Percentiles rank a stretch among this genome's conserved stretches.
Conservation (phyloP, 2,888 invertebrate species). For the Eupithecia subumbrata region DNA sequence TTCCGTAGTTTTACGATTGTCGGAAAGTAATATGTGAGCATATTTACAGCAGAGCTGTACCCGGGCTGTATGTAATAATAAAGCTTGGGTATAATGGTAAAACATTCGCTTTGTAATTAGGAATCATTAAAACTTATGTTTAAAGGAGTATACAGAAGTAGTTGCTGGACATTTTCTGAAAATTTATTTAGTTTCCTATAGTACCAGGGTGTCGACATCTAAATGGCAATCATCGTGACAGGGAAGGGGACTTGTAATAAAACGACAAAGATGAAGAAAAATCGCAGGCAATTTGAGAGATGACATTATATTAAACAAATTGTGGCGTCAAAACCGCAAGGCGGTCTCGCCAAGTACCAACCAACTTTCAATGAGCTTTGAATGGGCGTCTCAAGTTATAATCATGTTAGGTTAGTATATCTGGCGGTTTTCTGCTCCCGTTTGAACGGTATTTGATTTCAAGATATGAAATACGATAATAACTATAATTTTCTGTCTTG, state of each 20-base stretch:
- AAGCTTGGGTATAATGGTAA: conserved; percentile 3
- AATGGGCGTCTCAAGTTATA: conserved; percentile 41
- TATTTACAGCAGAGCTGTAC: conserved; percentile 8
- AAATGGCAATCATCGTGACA: conserved; percentile 1
- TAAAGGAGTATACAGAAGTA: background rate
- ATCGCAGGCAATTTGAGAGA: conserved; percentile 35
- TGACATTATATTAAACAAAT: conserved; percentile 40
- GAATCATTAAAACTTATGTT: conserved; percentile 2
- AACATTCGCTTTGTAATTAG: background rate
- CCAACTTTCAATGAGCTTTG: conserved; percentile 45
- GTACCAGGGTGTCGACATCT: background rate
- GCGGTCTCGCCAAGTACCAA: conserved; percentile 40
- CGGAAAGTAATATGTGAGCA: conserved; percentile 22
- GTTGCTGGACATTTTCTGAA: background rate
- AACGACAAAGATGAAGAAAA: conserved; percentile 19
- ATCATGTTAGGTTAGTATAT: conserved; percentile 37
- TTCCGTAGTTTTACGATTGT: conserved; percentile 38
- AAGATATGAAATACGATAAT: background rate
- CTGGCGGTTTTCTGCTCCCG: conserved; percentile 39
- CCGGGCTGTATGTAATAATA: conserved; percentile 4
- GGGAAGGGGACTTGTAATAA: conserved; percentile 4
- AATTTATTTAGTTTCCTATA: background rate
- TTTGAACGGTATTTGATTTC: conserved; percentile 29
- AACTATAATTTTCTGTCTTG: background rate
- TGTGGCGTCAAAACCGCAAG: conserved; percentile 50